phyloP scores from a whole-genome alignment of 2,113 vertebrate genomes.

The Aspidoscelis tigris region DNA sequence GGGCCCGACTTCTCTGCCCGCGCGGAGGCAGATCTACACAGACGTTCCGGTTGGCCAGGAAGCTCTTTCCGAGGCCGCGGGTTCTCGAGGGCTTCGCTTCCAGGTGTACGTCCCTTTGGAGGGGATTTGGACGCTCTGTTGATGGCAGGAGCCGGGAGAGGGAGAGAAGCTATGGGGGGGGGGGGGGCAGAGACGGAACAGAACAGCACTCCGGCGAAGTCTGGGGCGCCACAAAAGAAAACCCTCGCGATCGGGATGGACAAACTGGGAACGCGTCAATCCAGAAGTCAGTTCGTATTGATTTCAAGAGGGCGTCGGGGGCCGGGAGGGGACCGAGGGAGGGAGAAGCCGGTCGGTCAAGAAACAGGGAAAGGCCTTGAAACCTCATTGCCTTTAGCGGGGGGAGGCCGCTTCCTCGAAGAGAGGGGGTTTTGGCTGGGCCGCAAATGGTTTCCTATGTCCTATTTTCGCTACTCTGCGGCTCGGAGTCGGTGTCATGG shows the following conservation, averaged over 20 bases:
- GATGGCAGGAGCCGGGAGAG: background rate
- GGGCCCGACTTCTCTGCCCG: too few relatives aligned
- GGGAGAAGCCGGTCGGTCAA: constrained; percentile 38
- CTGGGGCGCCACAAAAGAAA: constrained; percentile 48
- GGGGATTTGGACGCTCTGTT: constrained; percentile 15
- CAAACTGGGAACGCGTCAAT: background rate
- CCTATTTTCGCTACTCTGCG: background rate
- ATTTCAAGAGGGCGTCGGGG: background rate
- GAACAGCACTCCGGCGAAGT: constrained; percentile 29
- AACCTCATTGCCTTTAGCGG: constrained; percentile 58
- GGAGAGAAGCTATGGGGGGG: constrained; percentile 34
- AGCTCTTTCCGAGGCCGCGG: too few relatives aligned
- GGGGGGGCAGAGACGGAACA: constrained; percentile 13
- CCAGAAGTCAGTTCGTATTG: constrained; percentile 9
- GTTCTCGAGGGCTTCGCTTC: background rate
- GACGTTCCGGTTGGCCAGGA: background rate
- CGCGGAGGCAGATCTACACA: background rate
- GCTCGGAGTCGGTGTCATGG: background rate
- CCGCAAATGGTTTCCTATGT: background rate
- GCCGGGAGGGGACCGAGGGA: constrained; percentile 20
- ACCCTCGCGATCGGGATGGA: constrained; percentile 9
- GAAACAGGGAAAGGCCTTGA: constrained; percentile 33
- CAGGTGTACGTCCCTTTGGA: background rate
- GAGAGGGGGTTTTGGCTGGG: background rate
- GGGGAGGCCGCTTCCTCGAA: constrained; percentile 3